These are phyloP conservation scores for Automeris io DNA, from an alignment of 2,888 invertebrate species.

Conservation along the genomic window DNA sequence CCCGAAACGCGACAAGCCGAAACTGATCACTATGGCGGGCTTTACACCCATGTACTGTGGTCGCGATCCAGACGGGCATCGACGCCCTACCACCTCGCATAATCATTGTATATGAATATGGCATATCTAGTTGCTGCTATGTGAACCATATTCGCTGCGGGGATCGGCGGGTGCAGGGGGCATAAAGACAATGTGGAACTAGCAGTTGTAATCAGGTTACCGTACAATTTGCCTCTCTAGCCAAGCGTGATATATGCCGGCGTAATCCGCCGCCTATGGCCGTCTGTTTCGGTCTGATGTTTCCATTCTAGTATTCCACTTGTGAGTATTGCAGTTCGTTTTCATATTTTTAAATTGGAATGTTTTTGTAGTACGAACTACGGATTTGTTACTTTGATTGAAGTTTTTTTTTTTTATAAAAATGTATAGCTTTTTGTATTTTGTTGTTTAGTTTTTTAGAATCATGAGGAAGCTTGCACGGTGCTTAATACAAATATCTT, in stretches of 20 bases:
- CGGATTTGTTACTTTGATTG: no score
- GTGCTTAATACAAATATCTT: no score
- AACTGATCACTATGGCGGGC: no score
- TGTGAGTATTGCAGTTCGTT: not conserved
- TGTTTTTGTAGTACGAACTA: no score
- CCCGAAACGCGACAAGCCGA: no score
- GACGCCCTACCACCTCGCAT: no score
- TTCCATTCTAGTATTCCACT: conserved; percentile 1
- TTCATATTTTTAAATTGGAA: not conserved
- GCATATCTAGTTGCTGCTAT: conserved; percentile 18
- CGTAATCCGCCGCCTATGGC: conserved; percentile 32
- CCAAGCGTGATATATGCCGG: conserved; percentile 79
- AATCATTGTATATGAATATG: conserved; percentile 2
- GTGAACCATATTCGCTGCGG: conserved; percentile 17
- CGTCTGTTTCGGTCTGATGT: conserved; percentile 20
- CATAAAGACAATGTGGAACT: conserved; percentile 69
- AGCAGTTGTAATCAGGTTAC: conserved; percentile 85
- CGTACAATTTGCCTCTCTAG: conserved; percentile 86
- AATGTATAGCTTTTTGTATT: no score
- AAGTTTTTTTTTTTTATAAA: no score
- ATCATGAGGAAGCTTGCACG: no score
- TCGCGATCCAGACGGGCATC: no score
- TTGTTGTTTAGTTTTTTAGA: no score
- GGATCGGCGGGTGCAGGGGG: conserved; percentile 23
- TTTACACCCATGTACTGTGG: no score